These are phyloP conservation scores for Meghimatium bilineatum DNA, from an alignment of 2,888 invertebrate genomes.

Conservation along the genomic window DNA sequence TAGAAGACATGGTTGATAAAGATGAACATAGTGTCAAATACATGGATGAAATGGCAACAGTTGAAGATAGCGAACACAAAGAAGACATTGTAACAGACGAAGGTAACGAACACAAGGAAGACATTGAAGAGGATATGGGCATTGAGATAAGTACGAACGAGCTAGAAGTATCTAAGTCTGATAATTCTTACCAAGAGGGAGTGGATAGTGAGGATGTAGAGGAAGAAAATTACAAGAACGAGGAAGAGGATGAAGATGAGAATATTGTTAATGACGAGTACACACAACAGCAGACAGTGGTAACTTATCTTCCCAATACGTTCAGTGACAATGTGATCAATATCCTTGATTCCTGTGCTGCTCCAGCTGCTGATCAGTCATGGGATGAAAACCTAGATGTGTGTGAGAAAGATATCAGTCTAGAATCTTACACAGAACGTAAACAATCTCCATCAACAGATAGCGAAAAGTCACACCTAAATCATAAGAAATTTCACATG, in stretches of 20 bases:
- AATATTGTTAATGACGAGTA: neutral
- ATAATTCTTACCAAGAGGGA: neutral
- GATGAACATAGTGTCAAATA: neutral
- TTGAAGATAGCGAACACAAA: neutral
- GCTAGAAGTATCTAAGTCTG: neutral
- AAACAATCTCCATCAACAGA: neutral
- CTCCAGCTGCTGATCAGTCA: neutral
- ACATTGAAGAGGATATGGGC: neutral
- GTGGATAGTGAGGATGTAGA: neutral
- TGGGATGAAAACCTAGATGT: neutral
- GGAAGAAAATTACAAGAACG: neutral
- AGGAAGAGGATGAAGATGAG: neutral
- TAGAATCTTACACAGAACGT: neutral
- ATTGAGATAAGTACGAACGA: neutral
- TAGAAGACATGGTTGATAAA: too few relatives aligned
- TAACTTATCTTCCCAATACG: neutral
- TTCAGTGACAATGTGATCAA: neutral
- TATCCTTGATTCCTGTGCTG: neutral
- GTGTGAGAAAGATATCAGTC: neutral
- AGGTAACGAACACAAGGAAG: neutral
- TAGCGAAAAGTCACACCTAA: too few relatives aligned
- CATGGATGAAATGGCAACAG: neutral
- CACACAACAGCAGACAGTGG: neutral
- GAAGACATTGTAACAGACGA: neutral
- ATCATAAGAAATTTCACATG: neutral